Base-by-base conservation (phyloP, 1,140 invertebrate species). In the Bombus superbus region DNA sequence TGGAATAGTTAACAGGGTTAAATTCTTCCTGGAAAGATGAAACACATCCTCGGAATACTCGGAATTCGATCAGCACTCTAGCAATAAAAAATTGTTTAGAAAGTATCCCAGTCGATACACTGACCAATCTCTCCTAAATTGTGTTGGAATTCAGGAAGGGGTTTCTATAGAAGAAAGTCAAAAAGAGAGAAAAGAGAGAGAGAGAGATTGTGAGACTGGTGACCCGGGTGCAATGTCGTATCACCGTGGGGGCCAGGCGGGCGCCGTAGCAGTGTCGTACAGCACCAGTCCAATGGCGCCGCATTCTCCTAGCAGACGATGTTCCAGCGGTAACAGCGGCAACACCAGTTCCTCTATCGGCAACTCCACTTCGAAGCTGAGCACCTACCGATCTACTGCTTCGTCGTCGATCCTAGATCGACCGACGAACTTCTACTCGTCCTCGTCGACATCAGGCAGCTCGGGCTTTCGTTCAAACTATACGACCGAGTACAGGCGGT, bases 181-280 rank as follows among this genome's bases (percentile, higher is more conserved):
- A 22, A 62, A 62, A 62, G 28, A 62, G n/a, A n/a, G 10, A 57
- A 18, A 81, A 25, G 66, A 68, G 40, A 79, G 35, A 64, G 68
- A 86, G 35, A 71, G 66, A 76, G 25, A 85, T 38, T 68, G 66
- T 47, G 78, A 81, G 79, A 83, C 71, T 71, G 84, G 87, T 72
- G 71, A 72, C 42, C 73, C n/a, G 62, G 81, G 83, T 92, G 91
- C 91, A 91, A 95, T 95, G 94, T 92, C 94, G 89, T 94, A 92
- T 86, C 92, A 95, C 91, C 91, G 92, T 83, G 92, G 94, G 42
- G 93, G 91, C 78, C 93, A 94, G 88, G 88, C 93, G 83, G 94
- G 94, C 84, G 92, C 94, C 86, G 94, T 95, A 83, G 93, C 94
- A 85, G 92, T 94, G 28, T 93, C 92, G 40, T 95, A 94, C 86